These are phyloP conservation scores for Linnaemya tessellans DNA, from an alignment of 2,888 invertebrate genomes.

Conservation along the genomic window DNA sequence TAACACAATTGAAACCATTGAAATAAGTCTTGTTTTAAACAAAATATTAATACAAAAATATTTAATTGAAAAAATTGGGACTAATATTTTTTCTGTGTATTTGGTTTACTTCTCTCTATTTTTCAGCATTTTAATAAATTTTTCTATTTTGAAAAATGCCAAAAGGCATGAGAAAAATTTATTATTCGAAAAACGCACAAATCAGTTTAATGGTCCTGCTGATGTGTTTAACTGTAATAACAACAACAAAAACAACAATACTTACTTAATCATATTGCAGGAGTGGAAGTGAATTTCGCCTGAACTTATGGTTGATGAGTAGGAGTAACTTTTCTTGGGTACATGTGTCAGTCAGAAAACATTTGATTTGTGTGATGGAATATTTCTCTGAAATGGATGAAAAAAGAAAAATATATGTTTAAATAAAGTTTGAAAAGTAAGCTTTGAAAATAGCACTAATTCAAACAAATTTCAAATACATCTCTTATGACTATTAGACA, in stretches of 20 bases:
- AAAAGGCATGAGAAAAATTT: constrained; percentile 67
- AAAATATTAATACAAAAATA: too few species aligned
- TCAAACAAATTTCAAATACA: too few species aligned
- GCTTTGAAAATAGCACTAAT: background rate
- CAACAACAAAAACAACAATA: constrained; percentile 35
- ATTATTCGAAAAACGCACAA: constrained; percentile 72
- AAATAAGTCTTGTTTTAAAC: too few species aligned
- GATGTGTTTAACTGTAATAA: constrained; percentile 61
- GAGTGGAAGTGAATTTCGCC: background rate
- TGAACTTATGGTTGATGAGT: constrained; percentile 31
- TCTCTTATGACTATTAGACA: too few species aligned
- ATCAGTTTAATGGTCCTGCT: constrained; percentile 72
- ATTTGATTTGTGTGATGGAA: constrained; percentile 38
- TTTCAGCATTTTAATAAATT: constrained; percentile 19
- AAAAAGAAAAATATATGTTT: background rate
- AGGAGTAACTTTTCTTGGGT: constrained; percentile 17
- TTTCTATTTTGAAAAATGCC: constrained; percentile 43
- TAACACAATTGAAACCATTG: too few species aligned
- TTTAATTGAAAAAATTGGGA: too few species aligned
- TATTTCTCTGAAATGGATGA: constrained; percentile 15
- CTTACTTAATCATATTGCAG: constrained; percentile 58
- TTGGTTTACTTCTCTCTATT: constrained; percentile 18
- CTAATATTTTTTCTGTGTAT: too few species aligned
- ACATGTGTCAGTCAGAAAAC: constrained; percentile 31
- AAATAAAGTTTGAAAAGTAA: too few species aligned